phyloP scores from a whole-genome alignment of 2,888 invertebrate species.

The Andrena hattorfiana region DNA sequence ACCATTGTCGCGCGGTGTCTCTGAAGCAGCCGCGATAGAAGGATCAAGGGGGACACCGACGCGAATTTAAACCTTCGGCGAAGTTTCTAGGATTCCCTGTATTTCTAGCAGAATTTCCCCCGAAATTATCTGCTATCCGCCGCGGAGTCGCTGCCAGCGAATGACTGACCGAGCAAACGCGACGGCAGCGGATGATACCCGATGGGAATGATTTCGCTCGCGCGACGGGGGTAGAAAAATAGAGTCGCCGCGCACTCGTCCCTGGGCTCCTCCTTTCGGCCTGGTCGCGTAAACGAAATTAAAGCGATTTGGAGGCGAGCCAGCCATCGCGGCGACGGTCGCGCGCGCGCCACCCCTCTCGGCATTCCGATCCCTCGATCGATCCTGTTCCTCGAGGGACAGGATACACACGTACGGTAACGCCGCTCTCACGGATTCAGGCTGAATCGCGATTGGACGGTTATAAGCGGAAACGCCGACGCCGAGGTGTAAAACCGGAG shows the following conservation, averaged over 20 bases:
- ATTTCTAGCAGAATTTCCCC: too few species aligned
- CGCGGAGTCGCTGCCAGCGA: too few species aligned
- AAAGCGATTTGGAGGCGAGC: conserved; percentile 77
- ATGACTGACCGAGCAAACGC: too few species aligned
- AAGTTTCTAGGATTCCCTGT: too few species aligned
- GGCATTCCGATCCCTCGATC: conserved; percentile 72
- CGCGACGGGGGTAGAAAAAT: background rate
- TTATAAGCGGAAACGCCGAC: conserved; percentile 66
- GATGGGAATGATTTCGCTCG: conserved; percentile 15
- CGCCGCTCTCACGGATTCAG: conserved; percentile 18
- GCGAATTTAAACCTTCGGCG: too few species aligned
- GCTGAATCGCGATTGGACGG: conserved; percentile 66
- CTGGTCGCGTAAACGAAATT: conserved; percentile 76
- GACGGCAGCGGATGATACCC: too few species aligned
- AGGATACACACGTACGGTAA: conserved; percentile 51
- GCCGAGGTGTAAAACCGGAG: conserved; percentile 52
- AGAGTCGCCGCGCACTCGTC: background rate
- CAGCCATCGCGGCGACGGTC: conserved; percentile 72
- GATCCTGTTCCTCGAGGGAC: conserved; percentile 65
- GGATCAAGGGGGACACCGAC: too few species aligned
- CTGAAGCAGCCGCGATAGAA: too few species aligned
- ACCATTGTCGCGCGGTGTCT: too few species aligned
- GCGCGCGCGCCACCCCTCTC: conserved; percentile 62
- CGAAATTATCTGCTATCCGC: too few species aligned
- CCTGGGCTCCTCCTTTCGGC: conserved; percentile 37